phyloP scores from a whole-genome alignment of 2,888 invertebrate genomes.

The Nipponacmea schrenckii region DNA sequence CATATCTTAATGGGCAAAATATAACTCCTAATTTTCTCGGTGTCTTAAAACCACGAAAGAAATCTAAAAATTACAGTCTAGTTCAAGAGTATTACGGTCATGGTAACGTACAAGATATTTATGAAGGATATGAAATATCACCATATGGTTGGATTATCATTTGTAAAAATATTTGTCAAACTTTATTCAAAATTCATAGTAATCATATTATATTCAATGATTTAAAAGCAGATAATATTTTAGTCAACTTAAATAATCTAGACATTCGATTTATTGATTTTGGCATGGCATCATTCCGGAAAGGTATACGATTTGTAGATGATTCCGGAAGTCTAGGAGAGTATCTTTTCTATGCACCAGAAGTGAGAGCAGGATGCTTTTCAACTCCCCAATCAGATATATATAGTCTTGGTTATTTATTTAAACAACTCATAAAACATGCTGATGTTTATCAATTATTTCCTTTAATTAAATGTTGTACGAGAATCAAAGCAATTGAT shows the following conservation, averaged over 20 bases:
- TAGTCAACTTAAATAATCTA: not conserved
- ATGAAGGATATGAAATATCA: not conserved
- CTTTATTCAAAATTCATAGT: conserved; percentile 22
- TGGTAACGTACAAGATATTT: conserved; percentile 9
- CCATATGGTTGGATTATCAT: not conserved
- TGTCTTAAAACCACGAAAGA: conserved; percentile 15
- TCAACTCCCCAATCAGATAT: conserved; percentile 28
- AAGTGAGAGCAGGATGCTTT: conserved; percentile 26
- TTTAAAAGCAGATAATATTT: conserved; percentile 24
- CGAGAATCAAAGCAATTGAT: not conserved
- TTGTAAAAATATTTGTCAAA: not conserved
- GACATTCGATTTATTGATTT: conserved; percentile 31
- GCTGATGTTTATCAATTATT: not conserved
- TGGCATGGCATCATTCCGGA: conserved; percentile 34
- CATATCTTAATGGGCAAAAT: conserved; percentile 30
- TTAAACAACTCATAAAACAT: conserved; percentile 8
- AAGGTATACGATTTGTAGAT: conserved; percentile 31
- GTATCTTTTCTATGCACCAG: conserved; percentile 34
- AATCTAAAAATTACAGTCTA: conserved; percentile 28
- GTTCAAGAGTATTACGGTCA: conserved; percentile 34
- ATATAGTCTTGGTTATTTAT: conserved; percentile 33
- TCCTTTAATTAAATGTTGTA: not conserved
- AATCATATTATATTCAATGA: conserved; percentile 32
- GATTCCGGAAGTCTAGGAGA: conserved; percentile 29
- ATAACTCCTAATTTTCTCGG: conserved; percentile 34